Evolutionary conservation across 2,888 invertebrate genomes (phyloP), one percentile per base, ranked within the genome.

Genomic region (Meteorus colon): DNA sequence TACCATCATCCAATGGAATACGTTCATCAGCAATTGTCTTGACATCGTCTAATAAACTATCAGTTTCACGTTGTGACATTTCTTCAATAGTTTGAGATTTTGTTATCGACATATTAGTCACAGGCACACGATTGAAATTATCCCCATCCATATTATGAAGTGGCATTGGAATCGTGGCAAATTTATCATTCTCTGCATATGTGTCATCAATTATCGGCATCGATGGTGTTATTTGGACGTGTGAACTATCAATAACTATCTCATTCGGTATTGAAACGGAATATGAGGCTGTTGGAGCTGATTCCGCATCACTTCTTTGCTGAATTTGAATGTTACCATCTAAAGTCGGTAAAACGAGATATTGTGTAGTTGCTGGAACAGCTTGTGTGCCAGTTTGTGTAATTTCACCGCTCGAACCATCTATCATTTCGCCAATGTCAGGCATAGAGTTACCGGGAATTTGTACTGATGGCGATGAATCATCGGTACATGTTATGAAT

Each of bases 151-250:
- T 59, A 12, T 29, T n/a, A 8, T 59, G n/a, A 31, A n/a, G 16
- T n/a, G 31, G 8, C 12, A 37, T n/a, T 4, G 82, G 77, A 5
- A 81, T 19, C 5, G 80, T 71, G 75, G 29, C 73, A 66, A 85
- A 87, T 67, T 81, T 82, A 12, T 81, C 80, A 67, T 79, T 82
- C 34, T 86, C 87, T n/a, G 79, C 71, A 24, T 82, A 89, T n/a
- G 81, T 80, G 62, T 89, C 89, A 62, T 89, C 89, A 74, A 89
- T 89, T 27, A 89, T 87, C 29, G 89, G 88, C 89, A 89, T 89
- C 14, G 89, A 89, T 0, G 88, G 88, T 27, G 89, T 88, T 6
- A 85, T 85, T 78, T 88, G 89, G 16, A 82, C 83, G 73, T 82
- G 81, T 0, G 83, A 74, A 62, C 75, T 80, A 72, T 88, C 84